Conservation (phyloP, 2,113 vertebrate genomes). For the Columba livia region DNA sequence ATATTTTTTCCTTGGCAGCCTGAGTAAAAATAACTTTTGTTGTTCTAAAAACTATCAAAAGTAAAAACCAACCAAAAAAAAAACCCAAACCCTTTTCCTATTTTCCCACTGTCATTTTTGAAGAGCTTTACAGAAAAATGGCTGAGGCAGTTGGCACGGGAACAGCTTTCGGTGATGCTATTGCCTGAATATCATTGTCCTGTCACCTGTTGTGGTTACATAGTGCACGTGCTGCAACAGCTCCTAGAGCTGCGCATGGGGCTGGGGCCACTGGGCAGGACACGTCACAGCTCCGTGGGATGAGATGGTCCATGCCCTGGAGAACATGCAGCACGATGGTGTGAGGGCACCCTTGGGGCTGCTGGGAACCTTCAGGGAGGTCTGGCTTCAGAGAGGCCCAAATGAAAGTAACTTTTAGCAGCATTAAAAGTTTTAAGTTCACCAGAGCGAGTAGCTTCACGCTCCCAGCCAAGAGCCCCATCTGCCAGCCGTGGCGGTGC, state of each 20-base stretch:
- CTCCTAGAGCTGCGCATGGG: fast-evolving
- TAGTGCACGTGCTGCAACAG: not conserved
- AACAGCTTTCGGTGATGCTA: not conserved
- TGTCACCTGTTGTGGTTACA: fast-evolving
- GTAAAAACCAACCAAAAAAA: not conserved
- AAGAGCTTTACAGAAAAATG: not conserved
- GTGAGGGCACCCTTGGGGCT: not conserved
- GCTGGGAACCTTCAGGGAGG: not conserved
- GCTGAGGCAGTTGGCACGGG: not conserved
- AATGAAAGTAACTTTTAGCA: not conserved
- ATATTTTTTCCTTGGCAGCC: not conserved
- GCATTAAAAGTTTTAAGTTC: not conserved
- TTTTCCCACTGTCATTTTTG: not conserved
- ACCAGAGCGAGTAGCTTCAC: not conserved
- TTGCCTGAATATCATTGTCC: not conserved
- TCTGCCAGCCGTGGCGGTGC: not conserved
- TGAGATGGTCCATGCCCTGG: not conserved
- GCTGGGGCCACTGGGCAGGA: not conserved
- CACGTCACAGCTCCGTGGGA: not conserved
- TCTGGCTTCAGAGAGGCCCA: not conserved
- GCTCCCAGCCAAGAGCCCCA: not conserved
- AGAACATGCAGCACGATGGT: fast-evolving
- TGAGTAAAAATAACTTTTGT: not conserved
- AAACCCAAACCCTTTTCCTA: not conserved
- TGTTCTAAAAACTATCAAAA: not conserved